Percentiles rank a stretch among this genome's conserved stretches.
Conservation (phyloP, 2,888 invertebrate genomes). For the Hemistola chrysoprasaria region DNA sequence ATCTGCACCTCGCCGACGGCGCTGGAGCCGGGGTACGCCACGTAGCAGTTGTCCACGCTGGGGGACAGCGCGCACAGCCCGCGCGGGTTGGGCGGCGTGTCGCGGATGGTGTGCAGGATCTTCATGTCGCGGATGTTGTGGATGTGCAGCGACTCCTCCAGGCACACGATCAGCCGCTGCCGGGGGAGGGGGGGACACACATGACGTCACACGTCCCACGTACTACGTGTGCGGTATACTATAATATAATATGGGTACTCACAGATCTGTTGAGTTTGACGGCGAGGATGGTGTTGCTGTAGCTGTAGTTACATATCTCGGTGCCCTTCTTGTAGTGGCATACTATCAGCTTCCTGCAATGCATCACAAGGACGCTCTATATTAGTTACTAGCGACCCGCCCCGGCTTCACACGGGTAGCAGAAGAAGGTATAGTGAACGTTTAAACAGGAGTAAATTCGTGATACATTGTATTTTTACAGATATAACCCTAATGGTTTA, state of each 20-base stretch:
- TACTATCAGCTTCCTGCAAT: constrained; percentile 89
- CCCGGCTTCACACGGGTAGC: no score
- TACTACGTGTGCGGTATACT: no score
- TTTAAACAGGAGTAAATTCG: no score
- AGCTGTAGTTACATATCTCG: constrained; percentile 98
- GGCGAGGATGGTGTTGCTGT: constrained; percentile 96
- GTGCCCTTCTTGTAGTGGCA: constrained; percentile 99
- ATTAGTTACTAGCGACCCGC: no score
- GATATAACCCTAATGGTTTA: no score
- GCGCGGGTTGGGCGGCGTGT: constrained; percentile 97
- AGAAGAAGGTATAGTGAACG: no score
- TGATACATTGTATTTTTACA: no score
- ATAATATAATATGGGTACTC: no score
- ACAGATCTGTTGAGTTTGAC: constrained; percentile 97
- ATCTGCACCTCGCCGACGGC: constrained; percentile 97
- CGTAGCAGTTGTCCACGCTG: constrained; percentile 94
- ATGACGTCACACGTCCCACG: no score
- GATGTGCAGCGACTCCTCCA: constrained; percentile 98
- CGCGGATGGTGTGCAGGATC: constrained; percentile 98
- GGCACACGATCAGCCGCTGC: constrained; percentile 96
- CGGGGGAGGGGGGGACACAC: constrained; percentile 15
- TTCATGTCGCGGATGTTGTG: constrained; percentile 99
- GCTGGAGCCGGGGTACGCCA: constrained; percentile 98
- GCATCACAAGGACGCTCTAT: not conserved
- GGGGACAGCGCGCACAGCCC: constrained; percentile 96